These are phyloP conservation scores for Fistularia tabacaria DNA, from an alignment of 2,797 vertebrate species.

Conservation along the genomic window DNA sequence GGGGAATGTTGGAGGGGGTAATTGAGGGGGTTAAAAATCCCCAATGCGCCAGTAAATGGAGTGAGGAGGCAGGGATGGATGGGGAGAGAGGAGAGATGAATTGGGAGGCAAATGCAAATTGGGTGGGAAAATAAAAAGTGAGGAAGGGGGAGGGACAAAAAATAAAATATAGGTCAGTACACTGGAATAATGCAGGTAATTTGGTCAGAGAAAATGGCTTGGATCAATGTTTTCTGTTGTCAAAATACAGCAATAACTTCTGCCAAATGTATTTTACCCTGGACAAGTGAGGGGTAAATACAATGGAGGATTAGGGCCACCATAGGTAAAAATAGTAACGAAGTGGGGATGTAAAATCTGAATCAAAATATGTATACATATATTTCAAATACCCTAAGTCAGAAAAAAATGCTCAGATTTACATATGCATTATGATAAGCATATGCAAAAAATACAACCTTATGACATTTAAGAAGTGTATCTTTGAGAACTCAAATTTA, in stretches of 20 bases:
- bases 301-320: too few species aligned
- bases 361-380: too few species aligned
- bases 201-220: constrained; percentile 97
- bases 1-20: constrained; percentile 34
- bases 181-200: constrained; percentile 96
- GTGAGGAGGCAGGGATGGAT: constrained; percentile 50
- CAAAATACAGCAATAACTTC: constrained; percentile 85
- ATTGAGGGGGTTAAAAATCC: constrained; percentile 30
- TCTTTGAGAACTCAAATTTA: too few species aligned
- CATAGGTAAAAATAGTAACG: too few species aligned
- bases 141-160: constrained; percentile 85
- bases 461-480: too few species aligned
- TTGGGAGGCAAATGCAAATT: constrained; percentile 72
- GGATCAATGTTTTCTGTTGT: constrained; percentile 86
- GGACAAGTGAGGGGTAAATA: constrained; percentile 83
- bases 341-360: too few species aligned
- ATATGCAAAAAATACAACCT: too few species aligned
- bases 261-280: constrained; percentile 89
- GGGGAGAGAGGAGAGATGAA: constrained; percentile 1
- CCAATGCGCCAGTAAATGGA: constrained; percentile 65
- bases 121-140: constrained; percentile 64
- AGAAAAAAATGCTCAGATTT: too few species aligned
- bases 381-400: too few species aligned
- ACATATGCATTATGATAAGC: too few species aligned
- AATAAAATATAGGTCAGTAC: constrained; percentile 99